A percentile compares a stretch with the other conserved stretches of the same genome.
Conservation (phyloP, 2,797 vertebrate genomes). For the Pseudomugil gertrudae region DNA sequence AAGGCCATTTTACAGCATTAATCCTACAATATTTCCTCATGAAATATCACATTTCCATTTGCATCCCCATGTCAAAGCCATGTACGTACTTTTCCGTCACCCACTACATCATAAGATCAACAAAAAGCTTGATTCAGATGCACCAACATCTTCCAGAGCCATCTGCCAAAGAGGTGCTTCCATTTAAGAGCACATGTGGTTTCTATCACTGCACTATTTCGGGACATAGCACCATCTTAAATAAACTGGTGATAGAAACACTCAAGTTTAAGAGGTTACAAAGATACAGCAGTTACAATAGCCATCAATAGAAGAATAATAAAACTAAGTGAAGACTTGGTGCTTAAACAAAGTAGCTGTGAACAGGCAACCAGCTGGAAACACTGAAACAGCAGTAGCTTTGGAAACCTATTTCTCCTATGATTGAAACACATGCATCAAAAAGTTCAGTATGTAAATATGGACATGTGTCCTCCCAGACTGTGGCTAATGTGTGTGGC, state of each 20-base stretch:
- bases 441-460: slow-evolving; percentile 11
- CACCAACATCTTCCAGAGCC: slow-evolving; percentile 33
- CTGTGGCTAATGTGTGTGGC: slow-evolving; percentile 11
- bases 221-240: slow-evolving; percentile 50
- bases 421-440: slow-evolving; percentile 2
- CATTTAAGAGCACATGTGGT: slow-evolving; percentile 23
- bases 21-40: slow-evolving; percentile 6
- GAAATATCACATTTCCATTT: no score
- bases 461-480: background rate
- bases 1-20: background rate
- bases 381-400: background rate
- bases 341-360: background rate
- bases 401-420: background rate
- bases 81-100: background rate
- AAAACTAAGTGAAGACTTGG: background rate
- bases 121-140: slow-evolving; percentile 18
- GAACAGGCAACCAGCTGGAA: background rate
- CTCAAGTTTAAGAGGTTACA: slow-evolving; percentile 34
- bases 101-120: slow-evolving; percentile 1
- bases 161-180: slow-evolving; percentile 28
- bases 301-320: background rate
- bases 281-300: slow-evolving; percentile 37
- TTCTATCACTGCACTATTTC: slow-evolving; percentile 49
- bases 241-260: slow-evolving; percentile 42
- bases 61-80: background rate